Evolutionary conservation across 2,888 invertebrate genomes (phyloP).

Genomic region (Asteroscopus sphinx): DNA sequence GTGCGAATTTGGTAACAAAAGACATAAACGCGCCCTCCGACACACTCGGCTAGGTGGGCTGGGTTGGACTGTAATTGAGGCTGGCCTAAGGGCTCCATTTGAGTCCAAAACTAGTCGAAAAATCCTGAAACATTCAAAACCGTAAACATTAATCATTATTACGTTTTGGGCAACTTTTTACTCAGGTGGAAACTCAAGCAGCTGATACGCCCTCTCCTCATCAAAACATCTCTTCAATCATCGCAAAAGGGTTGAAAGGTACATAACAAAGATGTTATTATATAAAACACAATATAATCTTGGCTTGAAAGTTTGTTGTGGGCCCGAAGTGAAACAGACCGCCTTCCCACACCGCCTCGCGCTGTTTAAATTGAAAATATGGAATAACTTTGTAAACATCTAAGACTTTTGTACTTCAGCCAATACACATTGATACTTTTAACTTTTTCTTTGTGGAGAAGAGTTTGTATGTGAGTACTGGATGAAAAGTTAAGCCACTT

Average conservation of each 20-base stretch:
- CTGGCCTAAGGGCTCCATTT: too few relatives aligned
- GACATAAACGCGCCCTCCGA: too few relatives aligned
- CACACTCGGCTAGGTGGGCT: too few relatives aligned
- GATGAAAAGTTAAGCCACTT: too few relatives aligned
- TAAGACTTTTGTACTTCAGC: constrained; percentile 63
- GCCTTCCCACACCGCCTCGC: constrained; percentile 81
- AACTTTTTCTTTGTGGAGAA: too few relatives aligned
- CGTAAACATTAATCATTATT: too few relatives aligned
- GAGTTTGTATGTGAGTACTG: too few relatives aligned
- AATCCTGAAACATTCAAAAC: too few relatives aligned
- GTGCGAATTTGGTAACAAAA: too few relatives aligned
- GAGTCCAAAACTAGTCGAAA: too few relatives aligned
- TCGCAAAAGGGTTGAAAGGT: constrained; percentile 38
- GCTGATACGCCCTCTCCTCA: constrained; percentile 24
- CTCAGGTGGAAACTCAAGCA: constrained; percentile 10
- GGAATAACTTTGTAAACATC: constrained; percentile 88
- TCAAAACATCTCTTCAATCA: constrained; percentile 21
- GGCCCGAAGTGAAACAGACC: constrained; percentile 66
- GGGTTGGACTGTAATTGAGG: too few relatives aligned
- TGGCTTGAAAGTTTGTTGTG: constrained; percentile 53
- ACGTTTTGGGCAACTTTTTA: too few relatives aligned
- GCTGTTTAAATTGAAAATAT: constrained; percentile 88
- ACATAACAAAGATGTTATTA: constrained; percentile 43
- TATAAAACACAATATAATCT: constrained; percentile 48
- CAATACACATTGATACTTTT: constrained; percentile 72